These are phyloP conservation scores for Sebastes elongatus DNA, from an alignment of 2,797 vertebrate species.

Conservation along the genomic window DNA sequence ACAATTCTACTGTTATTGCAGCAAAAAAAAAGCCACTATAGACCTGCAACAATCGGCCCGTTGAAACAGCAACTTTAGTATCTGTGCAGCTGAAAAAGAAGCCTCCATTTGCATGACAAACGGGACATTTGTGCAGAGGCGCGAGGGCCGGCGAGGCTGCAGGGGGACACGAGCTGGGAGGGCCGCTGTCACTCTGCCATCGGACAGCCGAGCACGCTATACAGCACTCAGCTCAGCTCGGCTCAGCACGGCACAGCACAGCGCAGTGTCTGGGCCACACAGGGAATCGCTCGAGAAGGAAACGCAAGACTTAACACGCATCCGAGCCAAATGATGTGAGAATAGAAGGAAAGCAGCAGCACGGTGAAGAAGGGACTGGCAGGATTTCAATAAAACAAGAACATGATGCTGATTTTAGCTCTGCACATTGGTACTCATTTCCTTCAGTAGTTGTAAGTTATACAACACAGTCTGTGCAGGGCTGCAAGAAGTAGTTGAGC, in stretches of 20 bases:
- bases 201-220: background rate
- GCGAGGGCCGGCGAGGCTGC: constrained; percentile 24
- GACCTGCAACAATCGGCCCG: constrained; percentile 57
- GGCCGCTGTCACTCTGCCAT: constrained; percentile 18
- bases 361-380: background rate
- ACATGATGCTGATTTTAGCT: background rate
- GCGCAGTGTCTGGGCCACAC: background rate
- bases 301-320: background rate
- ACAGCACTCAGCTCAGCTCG: background rate
- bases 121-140: constrained; percentile 46
- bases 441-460: background rate
- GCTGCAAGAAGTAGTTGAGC: background rate
- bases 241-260: background rate
- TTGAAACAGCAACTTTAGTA: constrained; percentile 62
- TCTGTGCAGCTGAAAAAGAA: constrained; percentile 44
- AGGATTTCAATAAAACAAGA: background rate
- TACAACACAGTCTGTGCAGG: background rate
- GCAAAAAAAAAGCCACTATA: constrained; percentile 34
- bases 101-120: constrained; percentile 76
- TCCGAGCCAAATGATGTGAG: constrained; percentile 1
- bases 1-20: constrained; percentile 64
- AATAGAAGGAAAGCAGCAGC: background rate
- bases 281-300: background rate
- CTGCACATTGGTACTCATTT: constrained; percentile 6
- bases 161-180: constrained; percentile 16